Evolutionary conservation across 2,888 invertebrate genomes (phyloP), one percentile per base, ranked within the genome.

Genomic region (Erannis defoliaria): DNA sequence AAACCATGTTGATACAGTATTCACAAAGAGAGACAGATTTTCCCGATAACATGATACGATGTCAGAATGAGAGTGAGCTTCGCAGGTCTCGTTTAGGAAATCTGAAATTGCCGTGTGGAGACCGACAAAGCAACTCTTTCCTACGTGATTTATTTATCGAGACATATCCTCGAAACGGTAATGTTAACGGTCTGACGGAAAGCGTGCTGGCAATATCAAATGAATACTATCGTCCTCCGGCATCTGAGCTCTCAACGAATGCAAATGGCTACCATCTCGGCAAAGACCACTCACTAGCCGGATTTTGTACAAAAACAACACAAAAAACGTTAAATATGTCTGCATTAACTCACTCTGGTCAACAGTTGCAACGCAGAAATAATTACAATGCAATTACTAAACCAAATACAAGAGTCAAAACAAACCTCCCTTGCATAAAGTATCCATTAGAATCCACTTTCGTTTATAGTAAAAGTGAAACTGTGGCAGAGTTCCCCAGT

Each of bases 101-200:
- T 84, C 78, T 86, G 74, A 83, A 81, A 80, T 80, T 79, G 67
- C 70, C 74, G 65, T 78, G 75, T 75, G 73, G 69, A 77, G 82
- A 81, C 86, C 88, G 85, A 86, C 85, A 89, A 88, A 87, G 83
- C 76, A 84, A 80, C 81, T 84, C 82, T 82, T 85, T 82, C 77
- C 82, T 85, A 87, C 89, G 87, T 87, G 90, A 88, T 88, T 86
- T 88, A 86, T 88, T 84, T 89, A 88, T 86, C 82, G 89, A 88
- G 86, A 83, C 86, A 84, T 85, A 85, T 86, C 85, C 86, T 86
- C 86, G 79, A 79, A 90, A 88, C 88, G 84, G 89, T 87, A 87
- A 86, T 77, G 79, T 77, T 90, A 91, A 90, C 89, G 89, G 90
- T 84, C 80, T 80, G 76, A 70, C 81, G 69, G 74, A 81, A 81